Percentiles rank a stretch among this genome's conserved stretches.
phyloP scores from a whole-genome alignment of 64 coral and sea anemone genomes.

The Montipora cactus region DNA sequence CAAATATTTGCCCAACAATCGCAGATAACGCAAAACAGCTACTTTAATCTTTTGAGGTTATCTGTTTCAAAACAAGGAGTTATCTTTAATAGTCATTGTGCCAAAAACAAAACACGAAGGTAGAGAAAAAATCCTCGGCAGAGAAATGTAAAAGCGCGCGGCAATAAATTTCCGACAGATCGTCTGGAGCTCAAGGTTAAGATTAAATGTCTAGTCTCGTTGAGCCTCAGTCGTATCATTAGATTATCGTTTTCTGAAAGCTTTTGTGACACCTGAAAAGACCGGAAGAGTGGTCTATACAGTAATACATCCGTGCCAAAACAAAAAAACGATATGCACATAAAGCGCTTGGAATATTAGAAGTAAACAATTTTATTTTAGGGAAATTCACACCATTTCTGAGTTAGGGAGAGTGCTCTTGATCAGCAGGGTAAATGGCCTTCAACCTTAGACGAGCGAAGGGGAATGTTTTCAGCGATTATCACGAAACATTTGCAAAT shows the following conservation, averaged over 20 bases:
- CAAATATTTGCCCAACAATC: slow-evolving; percentile 49
- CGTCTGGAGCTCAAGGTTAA: slow-evolving; percentile 33
- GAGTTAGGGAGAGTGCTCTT: neutral
- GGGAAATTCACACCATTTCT: slow-evolving; percentile 48
- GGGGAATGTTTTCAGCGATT: neutral
- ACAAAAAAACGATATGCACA: slow-evolving; percentile 49
- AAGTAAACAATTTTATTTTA: slow-evolving; percentile 56
- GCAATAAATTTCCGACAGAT: neutral
- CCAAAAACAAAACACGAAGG: neutral
- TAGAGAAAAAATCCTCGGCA: neutral
- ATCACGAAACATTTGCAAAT: slow-evolving; percentile 39
- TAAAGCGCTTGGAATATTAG: slow-evolving; percentile 47
- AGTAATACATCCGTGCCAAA: slow-evolving; percentile 55
- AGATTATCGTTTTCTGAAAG: slow-evolving; percentile 63
- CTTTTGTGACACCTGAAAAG: slow-evolving; percentile 58
- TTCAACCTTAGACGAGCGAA: neutral
- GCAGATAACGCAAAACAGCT: slow-evolving; percentile 37
- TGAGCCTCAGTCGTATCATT: slow-evolving; percentile 49
- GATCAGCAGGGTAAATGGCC: neutral
- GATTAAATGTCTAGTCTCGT: slow-evolving; percentile 32
- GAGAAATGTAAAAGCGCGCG: neutral
- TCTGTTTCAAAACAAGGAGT: slow-evolving; percentile 29
- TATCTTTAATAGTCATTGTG: neutral
- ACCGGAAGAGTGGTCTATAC: slow-evolving; percentile 42
- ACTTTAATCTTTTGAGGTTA: slow-evolving; percentile 44